Conservation (phyloP, 92 coral and sea anemone genomes). For the Epizoanthus illoricatus region DNA sequence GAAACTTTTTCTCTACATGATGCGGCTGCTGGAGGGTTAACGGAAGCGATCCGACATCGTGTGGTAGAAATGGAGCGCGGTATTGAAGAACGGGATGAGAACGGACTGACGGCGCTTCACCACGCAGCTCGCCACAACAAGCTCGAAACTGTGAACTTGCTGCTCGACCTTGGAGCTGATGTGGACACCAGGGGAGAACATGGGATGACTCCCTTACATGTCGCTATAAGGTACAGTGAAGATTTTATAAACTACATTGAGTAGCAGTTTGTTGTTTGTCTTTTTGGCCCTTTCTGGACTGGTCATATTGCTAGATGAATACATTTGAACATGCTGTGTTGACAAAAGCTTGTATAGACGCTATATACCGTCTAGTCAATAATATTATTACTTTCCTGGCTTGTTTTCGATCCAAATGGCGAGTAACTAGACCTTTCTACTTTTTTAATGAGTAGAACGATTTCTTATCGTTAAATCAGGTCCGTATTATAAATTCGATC, state of each 20-base stretch:
- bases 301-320: not conserved
- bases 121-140: constrained; percentile 12
- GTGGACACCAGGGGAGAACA: constrained; percentile 2
- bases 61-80: not conserved
- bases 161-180: constrained; percentile 30
- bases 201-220: constrained; percentile 13
- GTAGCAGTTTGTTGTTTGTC: not conserved
- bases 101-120: constrained; percentile 11
- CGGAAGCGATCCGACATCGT: constrained; percentile 21
- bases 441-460: too few relatives aligned
- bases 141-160: not conserved
- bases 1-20: constrained; percentile 17
- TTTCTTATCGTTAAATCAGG: too few relatives aligned
- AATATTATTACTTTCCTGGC: not conserved
- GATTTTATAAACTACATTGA: not conserved
- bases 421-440: too few relatives aligned
- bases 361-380: not conserved
- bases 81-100: constrained; percentile 14
- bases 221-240: constrained; percentile 28
- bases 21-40: constrained; percentile 21
- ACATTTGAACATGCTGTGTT: not conserved
- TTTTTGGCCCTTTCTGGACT: not conserved
- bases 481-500: too few relatives aligned
- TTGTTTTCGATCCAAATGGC: too few relatives aligned
- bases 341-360: not conserved